A percentile compares a stretch with the other conserved stretches of the same genome.
These are phyloP conservation scores for Tribolium freemani DNA, from an alignment of 2,888 invertebrate genomes.

Conservation along the genomic window DNA sequence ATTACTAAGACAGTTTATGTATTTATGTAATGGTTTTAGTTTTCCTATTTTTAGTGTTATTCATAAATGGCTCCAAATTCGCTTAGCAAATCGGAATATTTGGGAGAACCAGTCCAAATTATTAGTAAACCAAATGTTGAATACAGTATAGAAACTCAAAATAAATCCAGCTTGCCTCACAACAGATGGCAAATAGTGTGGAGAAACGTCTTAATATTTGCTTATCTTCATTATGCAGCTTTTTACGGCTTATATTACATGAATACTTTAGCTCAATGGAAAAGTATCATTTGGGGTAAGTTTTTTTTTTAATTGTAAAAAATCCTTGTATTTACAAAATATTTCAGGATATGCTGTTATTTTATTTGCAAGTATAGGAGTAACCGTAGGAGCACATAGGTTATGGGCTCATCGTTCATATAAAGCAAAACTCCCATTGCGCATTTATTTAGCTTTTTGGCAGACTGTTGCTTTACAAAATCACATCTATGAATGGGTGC, in stretches of 20 bases:
- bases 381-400: conserved; percentile 92
- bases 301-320: background rate
- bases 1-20: too few relatives aligned
- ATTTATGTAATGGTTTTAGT: too few relatives aligned
- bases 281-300: conserved; percentile 73
- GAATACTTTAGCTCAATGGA: conserved; percentile 59
- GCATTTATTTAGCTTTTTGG: conserved; percentile 82
- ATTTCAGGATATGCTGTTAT: conserved; percentile 47
- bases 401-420: conserved; percentile 93
- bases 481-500: conserved; percentile 89
- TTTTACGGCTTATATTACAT: conserved; percentile 72
- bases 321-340: background rate
- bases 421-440: conserved; percentile 85
- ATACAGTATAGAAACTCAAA: conserved; percentile 8
- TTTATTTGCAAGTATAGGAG: conserved; percentile 69
- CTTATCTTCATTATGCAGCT: conserved; percentile 77
- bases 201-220: conserved; percentile 82
- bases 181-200: conserved; percentile 80
- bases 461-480: conserved; percentile 92
- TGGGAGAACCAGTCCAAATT: conserved; percentile 56
- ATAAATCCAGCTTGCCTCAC: background rate
- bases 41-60: background rate
- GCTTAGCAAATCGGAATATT: conserved; percentile 71
- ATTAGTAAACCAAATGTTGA: conserved; percentile 49
- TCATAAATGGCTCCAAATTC: conserved; percentile 74